Base-by-base conservation (phyloP, 2,113 vertebrate species). In the Scytalopus superciliaris region DNA sequence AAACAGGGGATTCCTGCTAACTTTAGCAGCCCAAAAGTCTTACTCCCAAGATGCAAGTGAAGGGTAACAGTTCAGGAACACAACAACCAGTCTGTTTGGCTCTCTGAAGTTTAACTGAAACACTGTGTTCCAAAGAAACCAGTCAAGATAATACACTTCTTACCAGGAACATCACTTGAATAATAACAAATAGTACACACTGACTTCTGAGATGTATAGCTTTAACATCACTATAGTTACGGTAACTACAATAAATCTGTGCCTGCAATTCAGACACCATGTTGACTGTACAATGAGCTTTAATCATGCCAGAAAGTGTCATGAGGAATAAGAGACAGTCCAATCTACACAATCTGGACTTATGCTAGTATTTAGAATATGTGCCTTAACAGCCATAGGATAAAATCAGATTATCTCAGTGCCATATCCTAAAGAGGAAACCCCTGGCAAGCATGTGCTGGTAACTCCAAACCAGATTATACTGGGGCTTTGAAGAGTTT, bases 1-100 rank as follows among this genome's bases (percentile, higher is more conserved):
- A 92, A 89, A 57, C 68, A 80, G 73, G 40, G 63, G 19, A 90
- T 80, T 91, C 45, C 88, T 91, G 63, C 59, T 88, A 90, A 90
- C 31, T 84, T 93, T 37, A 75, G 39, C 75, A 84, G 47, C 27
- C 37, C 50, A 77, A 62, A 69, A 74, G 79, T 55, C n/a, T 30
- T 64, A 76, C 53, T 73, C 55, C 35, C 17, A 27, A 92, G 33
- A 83, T 3, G 4, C 27, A 85, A 55, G 21, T 3, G 2, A 57
- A 69, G 56, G 9, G 44, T 37, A 64, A 44, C 39, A 56, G 79
- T 39, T 94, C 55, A 77, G 85, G 60, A 86, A 74, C 49, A 78
- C 39, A 74, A 11, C 27, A 52, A 31, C 5, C 4, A 10, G 14
- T 47, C 81, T 62, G 7, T 72, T 37, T 56, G 25, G 23, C 16